Evolutionary conservation across 1,140 invertebrate genomes (phyloP), one percentile per base, ranked within the genome.

Genomic region (Aporrectodea caliginosa): DNA sequence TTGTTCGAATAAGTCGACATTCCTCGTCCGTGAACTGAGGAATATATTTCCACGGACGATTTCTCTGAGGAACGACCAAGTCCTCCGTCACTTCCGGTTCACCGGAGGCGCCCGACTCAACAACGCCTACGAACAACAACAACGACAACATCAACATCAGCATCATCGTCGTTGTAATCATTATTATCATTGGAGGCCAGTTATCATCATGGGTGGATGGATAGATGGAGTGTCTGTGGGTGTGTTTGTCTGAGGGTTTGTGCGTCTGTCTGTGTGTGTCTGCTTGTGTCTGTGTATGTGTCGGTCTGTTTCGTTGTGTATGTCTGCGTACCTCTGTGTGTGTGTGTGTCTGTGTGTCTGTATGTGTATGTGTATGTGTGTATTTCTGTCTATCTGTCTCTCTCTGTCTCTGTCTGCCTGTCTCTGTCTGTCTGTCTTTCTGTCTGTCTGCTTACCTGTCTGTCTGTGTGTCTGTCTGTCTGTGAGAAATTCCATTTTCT

Each of bases 321-420:
- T 29, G 43, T 33, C 27, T 35, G 35, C 31, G 0, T 79, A 34
- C 68, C 1, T 33, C 29, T 70, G 35, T 1, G 33, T 1, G 1
- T 69, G 33, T 1, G 35, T 69, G 1, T 34, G 0, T 1, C 30
- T 0, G 76, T 68, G 27, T 68, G 58, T 68, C 14, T 68, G 58
- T 68, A 68, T 68, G 58, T 68, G 27, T 68, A 27, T 68, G 27
- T 68, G 58, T 68, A 68, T 68, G 58, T n/a, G n/a, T n/a, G n/a
- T n/a, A n/a, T n/a, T n/a, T n/a, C n/a, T n/a, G n/a, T 78, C 32
- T 69, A 33, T 75, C 77, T 75, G 30, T 73, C 78, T 73, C 29
- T 73, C 69, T 75, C 69, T 27, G 31, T 32, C 31, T 72, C 2
- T 72, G 6, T 14, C 6, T 29, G 2, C 27, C 6, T 29, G 6